Evolutionary conservation across 1,140 invertebrate genomes (phyloP).

Genomic region (Himalopsyche phryganea): DNA sequence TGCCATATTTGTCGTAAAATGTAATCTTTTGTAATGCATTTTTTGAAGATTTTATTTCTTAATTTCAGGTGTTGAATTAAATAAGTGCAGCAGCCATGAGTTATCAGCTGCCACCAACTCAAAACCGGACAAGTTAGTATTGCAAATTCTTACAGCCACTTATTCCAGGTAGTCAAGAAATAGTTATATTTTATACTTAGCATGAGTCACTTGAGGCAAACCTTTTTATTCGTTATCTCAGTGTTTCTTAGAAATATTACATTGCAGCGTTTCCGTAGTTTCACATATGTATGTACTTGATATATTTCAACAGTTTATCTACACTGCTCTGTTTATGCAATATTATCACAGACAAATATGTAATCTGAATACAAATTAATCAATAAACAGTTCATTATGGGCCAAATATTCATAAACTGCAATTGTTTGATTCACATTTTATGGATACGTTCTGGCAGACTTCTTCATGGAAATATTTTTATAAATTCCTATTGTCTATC

Average conservation of each 20-base stretch:
- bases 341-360: no score
- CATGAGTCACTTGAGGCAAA: neutral
- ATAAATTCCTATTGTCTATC: no score
- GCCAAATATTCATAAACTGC: no score
- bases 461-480: no score
- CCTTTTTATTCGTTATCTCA: conserved; percentile 6
- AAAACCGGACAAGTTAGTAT: conserved; percentile 74
- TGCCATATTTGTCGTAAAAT: conserved; percentile 17
- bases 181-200: no score
- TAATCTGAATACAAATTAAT: no score
- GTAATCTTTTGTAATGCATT: neutral
- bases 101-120: conserved; percentile 72
- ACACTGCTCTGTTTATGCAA: no score
- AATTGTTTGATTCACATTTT: no score
- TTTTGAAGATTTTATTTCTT: conserved; percentile 2
- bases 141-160: conserved; percentile 6
- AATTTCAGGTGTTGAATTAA: conserved; percentile 21
- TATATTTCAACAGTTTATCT: no score
- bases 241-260: neutral
- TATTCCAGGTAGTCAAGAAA: no score
- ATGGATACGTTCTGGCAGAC: no score
- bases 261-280: neutral
- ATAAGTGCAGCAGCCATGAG: conserved; percentile 58
- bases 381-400: no score
- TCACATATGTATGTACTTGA: conserved; percentile 3